Conservation (phyloP, 2,888 invertebrate species). For the Pyralis farinalis region DNA sequence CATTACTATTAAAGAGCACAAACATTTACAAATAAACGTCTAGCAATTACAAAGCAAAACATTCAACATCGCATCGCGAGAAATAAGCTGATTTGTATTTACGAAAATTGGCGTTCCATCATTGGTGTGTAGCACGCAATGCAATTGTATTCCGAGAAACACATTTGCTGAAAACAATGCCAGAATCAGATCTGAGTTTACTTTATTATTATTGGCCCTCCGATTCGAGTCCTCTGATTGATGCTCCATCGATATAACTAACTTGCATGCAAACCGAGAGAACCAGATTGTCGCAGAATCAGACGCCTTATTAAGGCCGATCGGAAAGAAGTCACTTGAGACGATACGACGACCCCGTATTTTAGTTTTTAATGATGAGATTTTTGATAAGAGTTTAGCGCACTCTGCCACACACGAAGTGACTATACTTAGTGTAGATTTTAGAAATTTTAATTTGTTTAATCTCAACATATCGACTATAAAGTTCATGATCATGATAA, state of each 20-base stretch:
- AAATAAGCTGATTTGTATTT: constrained; percentile 23
- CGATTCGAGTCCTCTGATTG: constrained; percentile 41
- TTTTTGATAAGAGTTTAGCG: constrained; percentile 39
- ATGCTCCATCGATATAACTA: constrained; percentile 35
- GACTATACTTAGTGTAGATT: constrained; percentile 14
- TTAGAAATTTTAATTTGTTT: constrained; percentile 16
- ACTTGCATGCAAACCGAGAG: constrained; percentile 39
- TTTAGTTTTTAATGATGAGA: constrained; percentile 53
- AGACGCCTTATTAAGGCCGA: constrained; percentile 29
- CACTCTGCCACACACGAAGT: constrained; percentile 50
- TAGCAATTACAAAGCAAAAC: background rate
- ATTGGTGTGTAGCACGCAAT: constrained; percentile 46
- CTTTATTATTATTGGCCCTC: constrained; percentile 58
- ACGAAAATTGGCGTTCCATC: constrained; percentile 49
- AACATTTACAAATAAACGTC: background rate
- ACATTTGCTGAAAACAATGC: constrained; percentile 49
- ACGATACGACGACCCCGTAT: constrained; percentile 33
- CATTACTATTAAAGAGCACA: background rate
- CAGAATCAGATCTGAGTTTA: constrained; percentile 44
- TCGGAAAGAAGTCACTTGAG: constrained; percentile 18
- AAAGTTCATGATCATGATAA: constrained; percentile 8
- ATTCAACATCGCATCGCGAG: background rate
- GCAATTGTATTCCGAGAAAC: constrained; percentile 49
- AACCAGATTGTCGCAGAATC: constrained; percentile 22
- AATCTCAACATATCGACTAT: constrained; percentile 10